Evolutionary conservation across 2,113 vertebrate species (phyloP).

Genomic region (Callipepla californica): DNA sequence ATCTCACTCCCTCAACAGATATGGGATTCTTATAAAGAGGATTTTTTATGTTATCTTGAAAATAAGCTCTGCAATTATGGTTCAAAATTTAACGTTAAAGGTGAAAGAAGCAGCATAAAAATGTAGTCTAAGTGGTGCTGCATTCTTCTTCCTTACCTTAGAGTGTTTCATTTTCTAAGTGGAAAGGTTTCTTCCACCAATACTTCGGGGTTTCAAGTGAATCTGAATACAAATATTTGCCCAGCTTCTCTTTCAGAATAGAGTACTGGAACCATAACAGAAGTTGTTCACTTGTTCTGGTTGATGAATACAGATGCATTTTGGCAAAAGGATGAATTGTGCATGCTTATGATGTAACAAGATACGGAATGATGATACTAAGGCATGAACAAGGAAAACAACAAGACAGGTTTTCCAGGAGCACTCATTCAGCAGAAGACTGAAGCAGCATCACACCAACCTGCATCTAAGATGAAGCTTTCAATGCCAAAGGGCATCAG

Average conservation of each 20-base stretch:
- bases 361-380: not conserved
- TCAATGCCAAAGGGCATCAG: not conserved
- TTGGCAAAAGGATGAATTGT: not conserved
- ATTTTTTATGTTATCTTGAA: conserved; percentile 42
- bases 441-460: not conserved
- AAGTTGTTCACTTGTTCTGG: not conserved
- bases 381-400: not conserved
- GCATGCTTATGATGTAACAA: not conserved
- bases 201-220: not conserved
- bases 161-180: not conserved
- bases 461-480: not conserved
- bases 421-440: not conserved
- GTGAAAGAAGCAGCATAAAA: not conserved
- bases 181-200: not conserved
- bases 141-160: not conserved
- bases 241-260: not conserved
- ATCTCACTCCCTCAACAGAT: not conserved
- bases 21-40: not conserved
- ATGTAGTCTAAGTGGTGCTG: not conserved
- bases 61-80: not conserved
- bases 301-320: not conserved
- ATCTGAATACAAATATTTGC: not conserved
- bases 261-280: not conserved
- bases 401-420: not conserved
- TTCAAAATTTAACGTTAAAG: conserved; percentile 18